A percentile compares a stretch with the other conserved stretches of the same genome.
phyloP scores from a whole-genome alignment of 2,888 invertebrate genomes.

The Mimas tiliae region DNA sequence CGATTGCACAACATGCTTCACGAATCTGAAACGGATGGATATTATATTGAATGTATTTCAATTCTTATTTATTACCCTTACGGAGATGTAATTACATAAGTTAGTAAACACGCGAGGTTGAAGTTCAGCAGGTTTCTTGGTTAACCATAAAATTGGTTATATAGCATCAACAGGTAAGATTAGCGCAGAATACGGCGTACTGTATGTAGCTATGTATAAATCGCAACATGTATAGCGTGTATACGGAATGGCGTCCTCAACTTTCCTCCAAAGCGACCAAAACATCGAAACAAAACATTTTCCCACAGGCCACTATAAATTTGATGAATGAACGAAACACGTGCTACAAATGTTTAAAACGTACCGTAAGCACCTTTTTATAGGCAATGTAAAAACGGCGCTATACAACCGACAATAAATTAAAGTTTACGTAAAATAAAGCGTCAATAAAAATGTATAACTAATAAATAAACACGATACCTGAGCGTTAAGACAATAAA shows the following conservation, averaged over 20 bases:
- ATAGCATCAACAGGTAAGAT: constrained; percentile 15
- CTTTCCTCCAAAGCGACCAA: constrained; percentile 50
- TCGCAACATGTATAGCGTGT: background rate
- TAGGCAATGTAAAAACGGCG: constrained; percentile 82
- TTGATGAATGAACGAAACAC: constrained; percentile 84
- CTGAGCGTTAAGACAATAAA: constrained; percentile 83
- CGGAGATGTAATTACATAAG: background rate
- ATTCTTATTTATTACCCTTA: background rate
- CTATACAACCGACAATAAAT: constrained; percentile 82
- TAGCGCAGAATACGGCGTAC: background rate
- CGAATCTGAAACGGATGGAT: constrained; percentile 23
- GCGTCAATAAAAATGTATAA: constrained; percentile 84
- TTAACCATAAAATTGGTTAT: background rate
- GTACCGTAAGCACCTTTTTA: constrained; percentile 82
- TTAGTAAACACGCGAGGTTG: background rate
- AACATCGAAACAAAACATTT: constrained; percentile 73
- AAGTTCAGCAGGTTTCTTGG: background rate
- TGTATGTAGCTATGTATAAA: background rate
- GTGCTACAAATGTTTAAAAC: constrained; percentile 84
- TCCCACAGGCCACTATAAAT: constrained; percentile 82
- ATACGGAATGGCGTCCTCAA: constrained; percentile 37
- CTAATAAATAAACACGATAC: constrained; percentile 85
- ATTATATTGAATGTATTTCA: background rate
- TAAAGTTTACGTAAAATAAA: constrained; percentile 84
- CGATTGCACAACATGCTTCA: constrained; percentile 42